Base-by-base conservation (phyloP, 2,888 invertebrate genomes). In the Latrodectus hesperus region DNA sequence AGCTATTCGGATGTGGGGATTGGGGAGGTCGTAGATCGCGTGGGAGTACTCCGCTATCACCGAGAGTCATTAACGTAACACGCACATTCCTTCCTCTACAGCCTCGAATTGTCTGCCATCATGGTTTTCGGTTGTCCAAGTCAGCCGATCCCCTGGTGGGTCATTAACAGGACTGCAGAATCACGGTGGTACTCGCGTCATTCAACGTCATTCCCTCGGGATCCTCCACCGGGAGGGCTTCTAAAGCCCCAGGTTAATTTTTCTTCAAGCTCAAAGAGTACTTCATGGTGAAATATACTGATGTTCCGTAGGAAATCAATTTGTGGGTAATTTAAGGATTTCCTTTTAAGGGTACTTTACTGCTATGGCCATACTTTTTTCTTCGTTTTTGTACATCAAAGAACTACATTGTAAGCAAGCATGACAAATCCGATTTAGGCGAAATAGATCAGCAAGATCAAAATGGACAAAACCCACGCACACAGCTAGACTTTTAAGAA, bases 51-150 rank as follows among this genome's bases (percentile, higher is more conserved):
- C n/a, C 65, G 76, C 67, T 75, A 75, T 80, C 70, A 38, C 53
- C 64, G 70, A 49, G 51, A 75, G 81, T 81, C 86, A 87, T 87
- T 87, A 87, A 87, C 77, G 73, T 73, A 49, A 72, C 84, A 74
- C 78, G 77, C 67, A 73, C 77, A 38, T 38, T 72, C 65, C 16
- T 17, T 55, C 38, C 67, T 38, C 60, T 38, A 26, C 5, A 64
- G 70, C 68, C 26, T 67, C 64, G 53, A 80, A 79, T 84, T 67
- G 79, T 68, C 72, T 75, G 51, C 84, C 65, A 78, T 84, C 77
- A 84, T 84, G 84, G 86, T 77, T 81, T 87, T 72, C 86, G 75
- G 74, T 75, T 80, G 80, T 85, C 85, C 85, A 53, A 84, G 79
- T 73, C 77, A 53, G 68, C 84, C n/a, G 22, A 64, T 71, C 70